Conservation (phyloP, 2,888 invertebrate species). For the Petrolisthes cinctipes region DNA sequence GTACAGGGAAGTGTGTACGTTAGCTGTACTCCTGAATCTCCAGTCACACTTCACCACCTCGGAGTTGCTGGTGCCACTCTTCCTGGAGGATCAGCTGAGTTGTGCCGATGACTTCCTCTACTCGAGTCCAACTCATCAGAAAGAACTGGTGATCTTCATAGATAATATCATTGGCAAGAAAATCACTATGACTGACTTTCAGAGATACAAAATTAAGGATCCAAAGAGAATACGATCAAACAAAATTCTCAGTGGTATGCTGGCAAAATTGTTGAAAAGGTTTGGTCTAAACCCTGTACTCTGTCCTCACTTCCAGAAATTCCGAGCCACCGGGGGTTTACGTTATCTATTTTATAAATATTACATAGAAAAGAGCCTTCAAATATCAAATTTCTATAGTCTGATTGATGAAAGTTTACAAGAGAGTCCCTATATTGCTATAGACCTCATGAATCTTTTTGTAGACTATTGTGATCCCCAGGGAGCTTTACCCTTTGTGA, state of each 20-base stretch:
- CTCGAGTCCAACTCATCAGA: constrained; percentile 50
- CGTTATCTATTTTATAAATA: constrained; percentile 56
- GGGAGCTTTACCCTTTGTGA: constrained; percentile 39
- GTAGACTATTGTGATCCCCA: constrained; percentile 38
- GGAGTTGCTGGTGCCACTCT: constrained; percentile 54
- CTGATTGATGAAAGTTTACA: constrained; percentile 46
- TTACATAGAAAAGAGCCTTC: constrained; percentile 43
- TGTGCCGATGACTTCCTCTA: constrained; percentile 52
- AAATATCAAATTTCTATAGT: constrained; percentile 31
- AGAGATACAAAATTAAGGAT: constrained; percentile 38
- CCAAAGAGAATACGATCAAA: constrained; percentile 31
- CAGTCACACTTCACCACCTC: constrained; percentile 42
- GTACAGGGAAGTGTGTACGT: constrained; percentile 38
- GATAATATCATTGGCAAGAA: constrained; percentile 50
- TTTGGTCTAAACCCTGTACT: constrained; percentile 32
- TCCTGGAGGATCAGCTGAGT: constrained; percentile 42
- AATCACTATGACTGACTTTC: constrained; percentile 6
- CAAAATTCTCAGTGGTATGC: constrained; percentile 43
- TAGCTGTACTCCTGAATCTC: constrained; percentile 43
- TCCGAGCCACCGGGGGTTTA: constrained; percentile 35
- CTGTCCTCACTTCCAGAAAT: constrained; percentile 48
- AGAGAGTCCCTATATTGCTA: constrained; percentile 34
- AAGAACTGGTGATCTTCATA: constrained; percentile 45
- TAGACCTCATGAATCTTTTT: constrained; percentile 43
- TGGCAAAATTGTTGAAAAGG: constrained; percentile 47